Conservation (phyloP, 2,888 invertebrate species). For the Agrenia bidenticulata region DNA sequence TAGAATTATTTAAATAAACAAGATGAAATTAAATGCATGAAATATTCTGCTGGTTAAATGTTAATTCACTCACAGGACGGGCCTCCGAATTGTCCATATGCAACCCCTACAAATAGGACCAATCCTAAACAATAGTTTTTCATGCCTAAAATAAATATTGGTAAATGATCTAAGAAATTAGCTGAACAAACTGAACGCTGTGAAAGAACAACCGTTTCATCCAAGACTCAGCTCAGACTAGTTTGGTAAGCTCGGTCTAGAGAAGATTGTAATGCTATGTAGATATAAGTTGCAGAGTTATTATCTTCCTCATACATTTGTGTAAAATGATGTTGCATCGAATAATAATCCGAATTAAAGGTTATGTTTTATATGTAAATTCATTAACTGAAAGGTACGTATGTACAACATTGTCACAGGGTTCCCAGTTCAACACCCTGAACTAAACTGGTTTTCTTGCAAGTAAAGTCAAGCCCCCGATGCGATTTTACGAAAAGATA, state of each 20-base stretch:
- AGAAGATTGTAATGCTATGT: too few relatives aligned
- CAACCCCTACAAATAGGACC: conserved; percentile 36
- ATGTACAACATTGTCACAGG: conserved; percentile 26
- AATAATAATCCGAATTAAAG: conserved; percentile 2
- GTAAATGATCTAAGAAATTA: not conserved
- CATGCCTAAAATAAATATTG: conserved; percentile 23
- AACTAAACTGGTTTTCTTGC: conserved; percentile 42
- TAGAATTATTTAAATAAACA: too few relatives aligned
- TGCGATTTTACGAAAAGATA: conserved; percentile 4
- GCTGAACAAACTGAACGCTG: not conserved
- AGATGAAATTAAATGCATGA: not conserved
- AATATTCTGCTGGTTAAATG: not conserved
- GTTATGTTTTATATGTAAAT: not conserved
- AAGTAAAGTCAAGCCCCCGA: not conserved
- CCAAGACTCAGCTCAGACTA: conserved; percentile 7
- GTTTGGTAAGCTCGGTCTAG: conserved; percentile 7
- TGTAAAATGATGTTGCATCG: too few relatives aligned
- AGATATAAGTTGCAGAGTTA: too few relatives aligned
- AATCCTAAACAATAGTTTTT: conserved; percentile 30
- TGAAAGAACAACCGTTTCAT: not conserved
- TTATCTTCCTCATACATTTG: too few relatives aligned
- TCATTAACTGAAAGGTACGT: not conserved
- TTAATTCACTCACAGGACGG: conserved; percentile 33
- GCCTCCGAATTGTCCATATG: conserved; percentile 43
- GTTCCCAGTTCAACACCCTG: conserved; percentile 53